Base-by-base conservation (phyloP, 2,797 vertebrate species). In the Natrix natrix region DNA sequence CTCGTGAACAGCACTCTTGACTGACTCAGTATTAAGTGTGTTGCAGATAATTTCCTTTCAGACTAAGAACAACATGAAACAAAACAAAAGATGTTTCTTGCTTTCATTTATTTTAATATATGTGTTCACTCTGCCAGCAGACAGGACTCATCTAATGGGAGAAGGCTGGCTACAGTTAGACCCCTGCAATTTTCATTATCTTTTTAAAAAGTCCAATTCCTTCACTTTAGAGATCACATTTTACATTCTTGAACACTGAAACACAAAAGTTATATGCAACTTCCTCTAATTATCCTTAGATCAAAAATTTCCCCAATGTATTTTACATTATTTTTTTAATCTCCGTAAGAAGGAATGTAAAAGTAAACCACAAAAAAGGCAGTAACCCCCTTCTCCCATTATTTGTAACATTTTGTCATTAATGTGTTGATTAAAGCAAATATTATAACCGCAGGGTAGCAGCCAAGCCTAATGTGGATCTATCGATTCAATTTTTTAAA, bases 381-480 rank as follows among this genome's bases (percentile, higher is more conserved):
- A 89, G 90, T 22, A 5, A 93, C n/a, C 91, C 94, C 8, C 94
- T 8, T 14, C 59, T 87, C n/a, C 11, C 48, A 12, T 95, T 60
- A 83, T 24, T 93, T 93, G 69, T 93, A 95, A 96, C 94, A 87
- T 88, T 94, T 95, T 93, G 61, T 89, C 60, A 87, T 95, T 92
- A 61, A 37, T 60, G 87, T 93, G 93, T 94, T 95, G 94, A 94
- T 95, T 95, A 95, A 95, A 97, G 93, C 94, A 95, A 95, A 95
- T 48, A 59, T 94, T 93, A 88, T 94, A 48, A 94, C 92, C 89
- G 24, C 16, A 88, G 88, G n/a, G 52, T 93, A 94, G 93, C 94
- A 94, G 92, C 32, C 94, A 95, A 90, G 86, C 4, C 89, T 93
- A 92, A 61, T 94, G 94, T 95, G 37, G 59, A 52, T 91, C 88